Base-by-base conservation (phyloP, 2,888 invertebrate genomes). In the Mesorhabditis sp. region DNA sequence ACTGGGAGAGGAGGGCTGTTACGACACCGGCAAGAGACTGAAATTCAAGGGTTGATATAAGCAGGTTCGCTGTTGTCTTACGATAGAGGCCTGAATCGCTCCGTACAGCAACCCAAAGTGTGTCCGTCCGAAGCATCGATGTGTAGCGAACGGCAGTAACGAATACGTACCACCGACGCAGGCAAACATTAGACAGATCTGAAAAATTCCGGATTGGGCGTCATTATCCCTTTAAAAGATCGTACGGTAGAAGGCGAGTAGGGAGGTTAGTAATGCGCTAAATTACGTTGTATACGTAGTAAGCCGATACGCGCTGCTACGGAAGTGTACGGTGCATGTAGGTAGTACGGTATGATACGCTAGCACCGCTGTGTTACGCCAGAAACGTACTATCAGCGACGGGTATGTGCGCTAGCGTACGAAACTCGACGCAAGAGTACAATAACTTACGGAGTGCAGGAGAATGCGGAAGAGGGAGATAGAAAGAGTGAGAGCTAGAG, bases 101-200 rank as follows among this genome's bases (percentile, higher is more conserved):
- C 83, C 83, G 70, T 84, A 84, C 62, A 80, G 76, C 7, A 84
- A 72, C 6, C 82, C 80, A 67, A 84, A 84, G 67, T 84, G 81
- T 13, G 76, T 71, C n/a, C 75, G 73, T 15, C 83, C 82, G 71
- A 84, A 84, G 62, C 78, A 77, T 62, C 74, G 75, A 66, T 83
- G 79, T 3, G 79, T 77, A 5, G 81, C 82, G 69, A 76, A 82
- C 2, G 84, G 84, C 44, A 84, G 75, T 15, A 84, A 75, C 3
- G 80, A 77, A 72, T 79, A 84, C 4, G 81, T 82, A n/a, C 82
- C 83, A 13, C 83, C 83, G 64, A 83, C 76, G 65, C 80, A 77
- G 28, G 72, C 71, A 70, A 82, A 84, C 72, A 84, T 82, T 4
- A 71, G 70, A 67, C 82, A 82, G 4, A 83, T 75, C 83, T 80